These are phyloP conservation scores for Rhagophthalmus giganteus DNA, from an alignment of 2,888 invertebrate genomes.

Conservation along the genomic window DNA sequence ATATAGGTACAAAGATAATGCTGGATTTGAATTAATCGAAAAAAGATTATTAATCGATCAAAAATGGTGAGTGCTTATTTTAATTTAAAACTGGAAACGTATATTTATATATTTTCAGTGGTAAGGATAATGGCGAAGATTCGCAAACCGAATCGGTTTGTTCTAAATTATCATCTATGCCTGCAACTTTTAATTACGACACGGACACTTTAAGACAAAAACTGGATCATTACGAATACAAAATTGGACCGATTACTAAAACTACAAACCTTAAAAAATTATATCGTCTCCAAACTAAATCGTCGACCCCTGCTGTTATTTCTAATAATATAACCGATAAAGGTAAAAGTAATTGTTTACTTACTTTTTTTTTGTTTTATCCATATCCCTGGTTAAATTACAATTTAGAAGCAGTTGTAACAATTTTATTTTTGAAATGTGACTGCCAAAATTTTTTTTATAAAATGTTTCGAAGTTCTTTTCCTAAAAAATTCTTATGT, in stretches of 20 bases:
- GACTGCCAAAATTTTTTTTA: too few relatives aligned
- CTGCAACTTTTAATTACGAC: conserved; percentile 67
- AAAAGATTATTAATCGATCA: conserved; percentile 60
- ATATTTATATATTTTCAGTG: too few relatives aligned
- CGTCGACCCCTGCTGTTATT: conserved; percentile 10
- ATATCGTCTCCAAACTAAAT: conserved; percentile 58
- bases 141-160: conserved; percentile 21
- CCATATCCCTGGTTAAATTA: too few relatives aligned
- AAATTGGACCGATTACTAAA: conserved; percentile 77
- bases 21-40: conserved; percentile 71
- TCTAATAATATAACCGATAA: too few relatives aligned
- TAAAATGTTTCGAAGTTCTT: too few relatives aligned
- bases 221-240: conserved; percentile 65
- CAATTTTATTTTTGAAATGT: too few relatives aligned
- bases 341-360: too few relatives aligned
- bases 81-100: too few relatives aligned
- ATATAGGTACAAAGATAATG: conserved; percentile 73
- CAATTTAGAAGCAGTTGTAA: too few relatives aligned
- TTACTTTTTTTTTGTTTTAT: too few relatives aligned
- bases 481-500: too few relatives aligned
- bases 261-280: conserved; percentile 78
- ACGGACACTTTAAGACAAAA: conserved; percentile 67
- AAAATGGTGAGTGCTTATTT: conserved; percentile 9
- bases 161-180: conserved; percentile 55
- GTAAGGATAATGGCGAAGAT: conserved; percentile 21